Base-by-base conservation (phyloP, 2,888 invertebrate species). In the Oscheius sp. region DNA sequence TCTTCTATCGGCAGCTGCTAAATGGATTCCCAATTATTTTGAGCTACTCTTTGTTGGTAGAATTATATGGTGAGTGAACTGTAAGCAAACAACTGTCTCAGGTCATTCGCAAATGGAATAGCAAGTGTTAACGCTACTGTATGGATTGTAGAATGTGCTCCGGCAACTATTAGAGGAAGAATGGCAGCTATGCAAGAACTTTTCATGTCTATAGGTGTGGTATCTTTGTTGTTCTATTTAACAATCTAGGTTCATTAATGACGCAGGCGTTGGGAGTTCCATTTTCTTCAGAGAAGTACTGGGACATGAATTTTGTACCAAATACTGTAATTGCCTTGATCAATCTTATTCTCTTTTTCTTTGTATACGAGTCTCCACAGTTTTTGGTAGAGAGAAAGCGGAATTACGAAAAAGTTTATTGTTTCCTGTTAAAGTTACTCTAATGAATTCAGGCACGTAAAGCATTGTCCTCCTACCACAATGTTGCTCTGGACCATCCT, bases 101-200 rank as follows among this genome's bases (percentile, higher is more conserved):
- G 64, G 64, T 38, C 75, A 0, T 62, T 79, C 9, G 75, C 73
- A 12, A 80, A 78, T 30, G 80, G 80, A 45, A 75, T 80, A 20
- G 72, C 74, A 30, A 73, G 73, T 17, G 80, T 80, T 8, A 75
- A 75, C 54, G 75, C 75, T 2, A 80, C 80, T 2, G 80, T 80
- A 14, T 80, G 80, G 80, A 78, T 80, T 44, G 75, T 80, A 24
- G 80, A 80, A 50, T 77, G 77, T 32, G 77, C 80, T 0, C 78
- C 80, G 5, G 70, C 75, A 20, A 64, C 70, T 20, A 75, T 75
- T 47, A 24, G 80, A 32, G 80, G 80, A 24, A 68, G 75, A 47
- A 77, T 78, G 72, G 78, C 75, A 3, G 74, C 78, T 3, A 75
- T 78, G 77, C 80, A 80, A 44, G 80, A 80, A 61, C 74, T 78